A percentile compares a stretch with the other conserved stretches of the same genome.
Conservation (phyloP, 1,140 invertebrate genomes). For the Platorchestia sp. region DNA sequence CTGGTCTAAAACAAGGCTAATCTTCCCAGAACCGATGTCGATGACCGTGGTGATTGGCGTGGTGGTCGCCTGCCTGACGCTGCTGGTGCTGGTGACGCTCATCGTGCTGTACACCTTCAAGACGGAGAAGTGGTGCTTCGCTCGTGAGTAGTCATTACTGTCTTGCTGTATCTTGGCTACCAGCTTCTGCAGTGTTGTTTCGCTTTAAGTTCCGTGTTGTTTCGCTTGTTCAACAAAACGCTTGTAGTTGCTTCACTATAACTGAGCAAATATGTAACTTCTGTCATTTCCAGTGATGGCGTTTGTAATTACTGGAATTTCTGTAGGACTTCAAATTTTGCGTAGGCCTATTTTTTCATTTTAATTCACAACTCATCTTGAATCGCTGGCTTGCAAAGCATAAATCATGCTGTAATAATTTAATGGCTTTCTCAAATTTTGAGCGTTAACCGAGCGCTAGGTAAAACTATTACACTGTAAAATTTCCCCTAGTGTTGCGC, state of each 20-base stretch:
- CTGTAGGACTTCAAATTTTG: neutral
- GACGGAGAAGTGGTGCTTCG: slow-evolving; percentile 79
- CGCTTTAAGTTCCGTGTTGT: neutral
- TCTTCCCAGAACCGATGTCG: slow-evolving; percentile 76
- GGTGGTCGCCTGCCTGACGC: slow-evolving; percentile 74
- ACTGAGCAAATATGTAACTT: neutral
- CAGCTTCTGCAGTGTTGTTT: neutral
- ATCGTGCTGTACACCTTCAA: slow-evolving; percentile 76
- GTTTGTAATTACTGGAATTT: neutral
- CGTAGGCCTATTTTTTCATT: neutral
- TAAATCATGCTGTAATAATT: neutral
- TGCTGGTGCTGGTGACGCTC: slow-evolving; percentile 75
- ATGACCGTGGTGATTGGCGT: slow-evolving; percentile 77
- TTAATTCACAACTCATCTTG: neutral
- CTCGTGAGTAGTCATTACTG: slow-evolving; percentile 74
- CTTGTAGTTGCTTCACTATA: neutral
- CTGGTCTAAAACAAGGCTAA: slow-evolving; percentile 54
- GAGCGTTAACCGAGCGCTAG: neutral
- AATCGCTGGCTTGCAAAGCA: neutral
- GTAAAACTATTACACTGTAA: neutral
- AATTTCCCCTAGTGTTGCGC: neutral
- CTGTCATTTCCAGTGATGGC: neutral
- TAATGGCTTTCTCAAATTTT: neutral
- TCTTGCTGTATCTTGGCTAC: neutral
- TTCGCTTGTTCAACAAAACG: neutral